A percentile compares a stretch with the other conserved stretches of the same genome.
Evolutionary conservation across 2,797 vertebrate genomes (phyloP).

Genomic region (Amphiprion clarkii): DNA sequence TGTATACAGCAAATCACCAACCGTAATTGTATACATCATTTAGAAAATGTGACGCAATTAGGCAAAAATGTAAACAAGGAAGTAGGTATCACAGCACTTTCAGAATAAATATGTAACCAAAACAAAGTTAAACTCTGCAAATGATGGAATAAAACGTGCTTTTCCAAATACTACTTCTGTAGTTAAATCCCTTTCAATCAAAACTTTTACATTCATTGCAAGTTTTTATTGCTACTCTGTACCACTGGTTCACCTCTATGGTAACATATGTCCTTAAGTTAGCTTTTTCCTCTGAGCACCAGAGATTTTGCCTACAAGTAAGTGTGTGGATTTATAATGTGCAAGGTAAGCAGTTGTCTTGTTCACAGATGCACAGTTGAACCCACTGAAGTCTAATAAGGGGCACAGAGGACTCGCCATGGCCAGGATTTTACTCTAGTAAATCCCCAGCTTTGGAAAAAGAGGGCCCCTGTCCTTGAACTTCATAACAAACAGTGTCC

Average conservation of each 20-base stretch:
- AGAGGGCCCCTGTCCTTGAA: conserved; percentile 20
- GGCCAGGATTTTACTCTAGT: conserved; percentile 47
- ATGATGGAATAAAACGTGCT: background rate
- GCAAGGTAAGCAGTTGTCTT: conserved; percentile 26
- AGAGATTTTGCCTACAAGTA: background rate
- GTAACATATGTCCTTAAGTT: background rate
- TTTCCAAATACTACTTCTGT: background rate
- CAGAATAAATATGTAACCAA: background rate
- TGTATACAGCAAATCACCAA: background rate
- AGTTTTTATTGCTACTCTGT: background rate
- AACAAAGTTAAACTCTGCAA: background rate
- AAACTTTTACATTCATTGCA: background rate
- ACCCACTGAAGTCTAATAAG: conserved; percentile 20
- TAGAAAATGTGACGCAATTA: conserved; percentile 8
- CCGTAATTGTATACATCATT: background rate
- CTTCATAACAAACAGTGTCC: conserved; percentile 23
- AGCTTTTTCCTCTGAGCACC: background rate
- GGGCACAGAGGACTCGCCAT: conserved; percentile 28
- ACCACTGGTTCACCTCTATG: background rate
- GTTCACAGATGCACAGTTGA: conserved; percentile 10
- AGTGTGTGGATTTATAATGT: background rate
- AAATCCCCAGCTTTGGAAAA: conserved; percentile 42
- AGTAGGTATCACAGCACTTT: background rate
- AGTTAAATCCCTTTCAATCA: background rate
- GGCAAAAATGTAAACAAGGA: conserved; percentile 8